These are phyloP conservation scores for Platynereis dumerilii DNA, from an alignment of 2,888 invertebrate species.

Conservation along the genomic window DNA sequence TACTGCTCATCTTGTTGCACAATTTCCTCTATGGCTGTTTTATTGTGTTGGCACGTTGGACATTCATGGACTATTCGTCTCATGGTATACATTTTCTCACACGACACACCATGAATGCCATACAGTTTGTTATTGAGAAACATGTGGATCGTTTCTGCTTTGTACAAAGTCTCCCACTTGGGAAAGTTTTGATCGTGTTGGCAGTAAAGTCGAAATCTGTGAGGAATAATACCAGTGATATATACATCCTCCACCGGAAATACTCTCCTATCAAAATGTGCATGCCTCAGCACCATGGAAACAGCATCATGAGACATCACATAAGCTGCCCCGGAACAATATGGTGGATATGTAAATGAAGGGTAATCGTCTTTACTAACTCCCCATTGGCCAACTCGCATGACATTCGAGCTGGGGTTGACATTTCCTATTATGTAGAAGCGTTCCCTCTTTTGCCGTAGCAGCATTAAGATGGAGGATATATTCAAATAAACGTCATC, in stretches of 20 bases:
- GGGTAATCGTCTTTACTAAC: conserved; percentile 14
- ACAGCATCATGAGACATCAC: conserved; percentile 17
- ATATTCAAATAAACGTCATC: conserved; percentile 23
- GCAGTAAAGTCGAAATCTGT: conserved; percentile 9
- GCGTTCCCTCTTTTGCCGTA: not conserved
- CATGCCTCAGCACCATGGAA: not conserved
- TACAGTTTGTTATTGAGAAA: not conserved
- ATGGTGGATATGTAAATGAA: conserved; percentile 13
- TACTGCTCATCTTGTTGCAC: not conserved
- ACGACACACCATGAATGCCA: conserved; percentile 3
- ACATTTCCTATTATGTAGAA: conserved; percentile 9
- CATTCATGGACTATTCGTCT: not conserved
- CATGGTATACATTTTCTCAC: conserved; percentile 1
- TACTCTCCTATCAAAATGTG: not conserved
- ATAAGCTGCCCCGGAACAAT: conserved; percentile 16
- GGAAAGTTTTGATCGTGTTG: conserved; percentile 18
- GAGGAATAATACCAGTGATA: conserved; percentile 18
- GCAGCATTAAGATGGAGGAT: conserved; percentile 6
- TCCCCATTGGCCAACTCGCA: conserved; percentile 20
- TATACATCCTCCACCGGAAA: conserved; percentile 22
- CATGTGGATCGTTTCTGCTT: not conserved
- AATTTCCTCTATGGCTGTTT: conserved; percentile 5
- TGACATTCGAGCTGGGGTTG: conserved; percentile 14
- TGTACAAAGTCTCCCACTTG: conserved; percentile 11
- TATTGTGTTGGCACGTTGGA: not conserved